Percentiles rank a stretch among this genome's conserved stretches.
Evolutionary conservation across 2,797 vertebrate genomes (phyloP).

Genomic region (Muraenolepis orangiensis): DNA sequence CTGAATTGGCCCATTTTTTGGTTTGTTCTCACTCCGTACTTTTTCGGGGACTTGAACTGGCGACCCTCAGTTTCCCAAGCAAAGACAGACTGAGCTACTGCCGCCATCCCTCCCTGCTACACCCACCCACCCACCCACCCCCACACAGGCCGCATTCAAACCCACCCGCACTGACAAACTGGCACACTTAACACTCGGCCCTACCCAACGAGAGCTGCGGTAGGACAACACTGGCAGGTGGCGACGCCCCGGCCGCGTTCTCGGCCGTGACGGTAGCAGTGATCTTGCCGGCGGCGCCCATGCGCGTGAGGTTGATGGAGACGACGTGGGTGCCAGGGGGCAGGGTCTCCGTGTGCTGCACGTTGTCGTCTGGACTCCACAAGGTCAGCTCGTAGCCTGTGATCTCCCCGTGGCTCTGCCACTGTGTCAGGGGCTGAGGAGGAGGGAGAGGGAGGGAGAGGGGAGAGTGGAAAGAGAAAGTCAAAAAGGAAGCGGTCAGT

Average conservation of each 20-base stretch:
- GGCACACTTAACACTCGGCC: conserved; percentile 8
- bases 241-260: conserved; percentile 59
- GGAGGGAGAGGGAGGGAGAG: background rate
- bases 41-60: no score
- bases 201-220: conserved; percentile 57
- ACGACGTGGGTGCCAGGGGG: conserved; percentile 8
- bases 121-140: background rate
- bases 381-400: conserved; percentile 62
- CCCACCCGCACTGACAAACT: background rate
- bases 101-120: no score
- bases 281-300: conserved; percentile 26
- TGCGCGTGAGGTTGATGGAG: conserved; percentile 54
- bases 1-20: no score
- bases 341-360: conserved; percentile 33
- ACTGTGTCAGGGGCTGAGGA: conserved; percentile 59
- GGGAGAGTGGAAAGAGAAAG: background rate
- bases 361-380: conserved; percentile 49
- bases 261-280: conserved; percentile 56
- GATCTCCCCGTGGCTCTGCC: conserved; percentile 64
- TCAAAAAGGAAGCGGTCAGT: background rate
- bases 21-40: no score
- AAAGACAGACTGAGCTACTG: no score
- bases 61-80: no score
- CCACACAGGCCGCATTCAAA: background rate
- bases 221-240: conserved; percentile 45